A percentile compares a stretch with the other conserved stretches of the same genome.
Evolutionary conservation across 2,888 invertebrate species (phyloP).

Genomic region (Zeuzera pyrina): DNA sequence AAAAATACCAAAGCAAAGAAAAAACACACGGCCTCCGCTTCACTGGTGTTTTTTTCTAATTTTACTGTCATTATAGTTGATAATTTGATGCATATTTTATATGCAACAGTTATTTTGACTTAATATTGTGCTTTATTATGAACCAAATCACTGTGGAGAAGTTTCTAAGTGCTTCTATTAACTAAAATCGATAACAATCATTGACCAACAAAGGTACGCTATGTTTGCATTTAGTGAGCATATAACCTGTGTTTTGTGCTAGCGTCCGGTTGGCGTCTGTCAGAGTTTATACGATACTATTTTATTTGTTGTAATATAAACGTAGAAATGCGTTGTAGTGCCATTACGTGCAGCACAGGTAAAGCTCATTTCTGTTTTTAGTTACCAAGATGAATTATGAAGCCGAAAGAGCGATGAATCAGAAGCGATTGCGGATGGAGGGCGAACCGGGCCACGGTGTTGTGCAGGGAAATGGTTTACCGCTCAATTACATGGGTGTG

Average conservation of each 20-base stretch:
- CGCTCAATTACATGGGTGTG: conserved; percentile 68
- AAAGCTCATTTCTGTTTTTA: conserved; percentile 51
- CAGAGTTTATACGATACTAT: conserved; percentile 48
- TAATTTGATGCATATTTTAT: conserved; percentile 69
- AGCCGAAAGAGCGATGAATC: conserved; percentile 68
- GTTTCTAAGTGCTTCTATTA: conserved; percentile 60
- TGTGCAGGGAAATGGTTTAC: conserved; percentile 68
- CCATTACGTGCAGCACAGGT: conserved; percentile 24
- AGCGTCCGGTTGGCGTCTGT: conserved; percentile 73
- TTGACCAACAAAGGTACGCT: conserved; percentile 74
- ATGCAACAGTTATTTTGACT: conserved; percentile 67
- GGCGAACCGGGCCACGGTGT: conserved; percentile 68
- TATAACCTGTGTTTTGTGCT: conserved; percentile 71
- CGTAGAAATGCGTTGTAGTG: conserved; percentile 33
- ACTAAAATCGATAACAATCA: conserved; percentile 73
- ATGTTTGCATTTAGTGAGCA: conserved; percentile 63
- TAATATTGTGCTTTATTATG: conserved; percentile 61
- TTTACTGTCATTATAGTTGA: conserved; percentile 69
- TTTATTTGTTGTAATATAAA: conserved; percentile 26
- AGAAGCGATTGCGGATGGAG: conserved; percentile 70
- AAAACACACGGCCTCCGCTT: conserved; percentile 63
- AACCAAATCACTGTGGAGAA: conserved; percentile 52
- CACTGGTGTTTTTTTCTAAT: conserved; percentile 72
- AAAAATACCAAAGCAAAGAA: conserved; percentile 43
- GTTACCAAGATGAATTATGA: conserved; percentile 71